Conservation (phyloP, 1,140 invertebrate species). For the Trichonephila clavata region DNA sequence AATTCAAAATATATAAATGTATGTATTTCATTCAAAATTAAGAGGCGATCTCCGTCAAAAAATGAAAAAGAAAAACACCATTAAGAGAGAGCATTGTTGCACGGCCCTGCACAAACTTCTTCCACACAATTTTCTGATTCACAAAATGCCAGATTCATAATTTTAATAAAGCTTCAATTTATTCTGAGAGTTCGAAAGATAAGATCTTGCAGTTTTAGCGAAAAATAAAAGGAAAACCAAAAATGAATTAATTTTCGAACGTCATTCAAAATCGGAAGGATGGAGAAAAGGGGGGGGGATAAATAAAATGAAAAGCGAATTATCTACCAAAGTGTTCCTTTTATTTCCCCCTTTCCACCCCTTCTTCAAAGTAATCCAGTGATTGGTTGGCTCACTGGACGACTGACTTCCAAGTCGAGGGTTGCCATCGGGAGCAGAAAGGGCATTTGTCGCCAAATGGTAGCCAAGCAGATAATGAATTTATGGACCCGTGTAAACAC, state of each 20-base stretch:
- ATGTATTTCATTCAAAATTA: neutral
- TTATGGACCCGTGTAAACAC: constrained; percentile 45
- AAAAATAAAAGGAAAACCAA: constrained; percentile 43
- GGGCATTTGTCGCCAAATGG: constrained; percentile 43
- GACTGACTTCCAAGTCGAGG: constrained; percentile 39
- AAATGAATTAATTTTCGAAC: constrained; percentile 65
- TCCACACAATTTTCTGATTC: neutral
- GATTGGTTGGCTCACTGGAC: constrained; percentile 53
- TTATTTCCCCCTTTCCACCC: constrained; percentile 6
- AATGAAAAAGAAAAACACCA: neutral
- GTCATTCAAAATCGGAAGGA: constrained; percentile 44
- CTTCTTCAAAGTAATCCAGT: constrained; percentile 39
- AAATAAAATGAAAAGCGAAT: constrained; percentile 28
- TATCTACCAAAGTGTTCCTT: constrained; percentile 38
- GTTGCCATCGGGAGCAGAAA: constrained; percentile 35
- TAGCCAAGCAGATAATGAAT: constrained; percentile 63
- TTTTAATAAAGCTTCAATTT: constrained; percentile 52
- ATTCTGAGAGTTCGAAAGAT: neutral
- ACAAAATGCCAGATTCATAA: constrained; percentile 1
- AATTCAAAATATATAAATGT: no score
- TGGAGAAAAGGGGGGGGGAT: neutral
- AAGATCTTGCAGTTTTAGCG: constrained; percentile 10
- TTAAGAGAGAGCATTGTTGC: neutral
- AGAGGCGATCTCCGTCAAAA: neutral
- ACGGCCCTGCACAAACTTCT: neutral